These are phyloP conservation scores for Serripes groenlandicus DNA, from an alignment of 2,888 invertebrate genomes.

Conservation along the genomic window DNA sequence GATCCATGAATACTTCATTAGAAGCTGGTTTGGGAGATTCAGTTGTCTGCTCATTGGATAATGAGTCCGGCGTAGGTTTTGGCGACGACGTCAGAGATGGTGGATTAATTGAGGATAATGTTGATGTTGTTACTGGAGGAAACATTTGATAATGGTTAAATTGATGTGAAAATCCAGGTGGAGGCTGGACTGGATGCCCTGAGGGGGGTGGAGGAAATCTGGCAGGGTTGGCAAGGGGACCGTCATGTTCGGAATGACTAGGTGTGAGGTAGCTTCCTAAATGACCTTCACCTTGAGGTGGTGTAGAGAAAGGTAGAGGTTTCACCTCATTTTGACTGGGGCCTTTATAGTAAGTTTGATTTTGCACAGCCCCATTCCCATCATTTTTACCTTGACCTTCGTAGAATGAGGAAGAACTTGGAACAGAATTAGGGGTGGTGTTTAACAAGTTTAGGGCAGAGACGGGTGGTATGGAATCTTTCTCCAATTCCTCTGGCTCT, in stretches of 20 bases:
- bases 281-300: slow-evolving; percentile 19
- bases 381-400: slow-evolving; percentile 21
- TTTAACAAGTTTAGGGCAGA: slow-evolving; percentile 58
- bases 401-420: background rate
- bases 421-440: slow-evolving; percentile 30
- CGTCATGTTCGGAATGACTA: background rate
- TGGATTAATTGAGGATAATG: background rate
- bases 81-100: background rate
- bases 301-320: background rate
- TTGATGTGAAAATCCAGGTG: slow-evolving; percentile 56
- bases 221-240: background rate
- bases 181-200: slow-evolving; percentile 30
- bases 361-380: background rate
- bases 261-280: background rate
- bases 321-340: background rate
- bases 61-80: background rate
- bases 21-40: slow-evolving; percentile 24
- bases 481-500: background rate
- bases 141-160: slow-evolving; percentile 57
- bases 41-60: background rate
- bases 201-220: slow-evolving; percentile 1
- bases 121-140: slow-evolving; percentile 21
- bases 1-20: slow-evolving; percentile 54
- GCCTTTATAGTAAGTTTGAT: background rate
- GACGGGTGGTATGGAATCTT: slow-evolving; percentile 31